These are phyloP conservation scores for Sapajus apella DNA, from an alignment of 2,113 vertebrate genomes.

Conservation along the genomic window DNA sequence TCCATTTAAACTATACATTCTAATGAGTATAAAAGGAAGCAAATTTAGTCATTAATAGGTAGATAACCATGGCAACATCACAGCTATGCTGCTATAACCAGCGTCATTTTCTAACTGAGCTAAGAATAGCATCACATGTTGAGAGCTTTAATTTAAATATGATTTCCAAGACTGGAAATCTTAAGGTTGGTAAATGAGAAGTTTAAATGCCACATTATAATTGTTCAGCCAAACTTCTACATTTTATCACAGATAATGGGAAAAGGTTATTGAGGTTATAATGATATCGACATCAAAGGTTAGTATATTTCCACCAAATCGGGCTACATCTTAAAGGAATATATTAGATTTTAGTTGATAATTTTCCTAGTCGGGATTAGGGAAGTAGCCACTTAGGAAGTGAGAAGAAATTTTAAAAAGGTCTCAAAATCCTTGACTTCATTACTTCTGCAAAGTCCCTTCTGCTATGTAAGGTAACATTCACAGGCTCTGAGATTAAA, in stretches of 20 bases:
- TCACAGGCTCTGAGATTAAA: not conserved
- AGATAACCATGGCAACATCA: slow-evolving; percentile 44
- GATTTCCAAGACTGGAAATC: slow-evolving; percentile 41
- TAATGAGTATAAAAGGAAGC: slow-evolving; percentile 47
- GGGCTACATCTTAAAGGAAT: not conserved
- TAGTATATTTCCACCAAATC: slow-evolving; percentile 9
- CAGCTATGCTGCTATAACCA: slow-evolving; percentile 39
- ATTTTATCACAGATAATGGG: slow-evolving; percentile 41
- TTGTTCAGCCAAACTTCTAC: not conserved
- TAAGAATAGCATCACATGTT: slow-evolving; percentile 48
- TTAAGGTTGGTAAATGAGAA: slow-evolving; percentile 34
- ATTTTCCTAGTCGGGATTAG: not conserved
- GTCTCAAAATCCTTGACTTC: not conserved
- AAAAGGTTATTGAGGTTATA: slow-evolving; percentile 30
- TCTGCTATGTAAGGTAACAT: not conserved
- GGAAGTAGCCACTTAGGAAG: not conserved
- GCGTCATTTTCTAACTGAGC: slow-evolving; percentile 57
- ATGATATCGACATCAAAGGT: not conserved
- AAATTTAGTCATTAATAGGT: slow-evolving; percentile 60
- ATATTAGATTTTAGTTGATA: not conserved
- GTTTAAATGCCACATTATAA: slow-evolving; percentile 30
- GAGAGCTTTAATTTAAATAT: slow-evolving; percentile 68
- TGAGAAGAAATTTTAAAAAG: not conserved
- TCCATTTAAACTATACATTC: slow-evolving; percentile 31
- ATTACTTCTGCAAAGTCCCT: not conserved